phyloP scores from a whole-genome alignment of 2,888 invertebrate species.

The Oxytorus armatus region DNA sequence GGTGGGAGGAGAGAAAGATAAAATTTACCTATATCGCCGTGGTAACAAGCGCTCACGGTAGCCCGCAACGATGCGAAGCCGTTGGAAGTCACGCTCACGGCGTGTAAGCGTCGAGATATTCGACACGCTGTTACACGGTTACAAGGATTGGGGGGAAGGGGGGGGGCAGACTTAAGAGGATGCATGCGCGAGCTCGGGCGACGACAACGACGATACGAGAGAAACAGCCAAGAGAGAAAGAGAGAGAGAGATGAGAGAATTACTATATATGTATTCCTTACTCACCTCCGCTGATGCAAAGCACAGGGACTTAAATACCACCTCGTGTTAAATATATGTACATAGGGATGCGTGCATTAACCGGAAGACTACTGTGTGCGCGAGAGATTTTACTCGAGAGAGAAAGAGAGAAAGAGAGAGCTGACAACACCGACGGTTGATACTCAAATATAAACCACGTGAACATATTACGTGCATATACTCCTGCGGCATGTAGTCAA shows the following conservation, averaged over 20 bases:
- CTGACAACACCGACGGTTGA: conserved; percentile 53
- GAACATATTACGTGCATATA: not conserved
- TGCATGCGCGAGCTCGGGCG: conserved; percentile 47
- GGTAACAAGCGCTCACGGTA: conserved; percentile 51
- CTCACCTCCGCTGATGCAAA: conserved; percentile 39
- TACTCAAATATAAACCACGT: conserved; percentile 33
- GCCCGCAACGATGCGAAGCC: conserved; percentile 57
- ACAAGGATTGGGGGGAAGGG: no score
- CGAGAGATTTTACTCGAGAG: conserved; percentile 42
- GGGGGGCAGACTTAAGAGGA: conserved; percentile 63
- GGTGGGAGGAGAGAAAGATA: not conserved
- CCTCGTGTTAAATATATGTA: conserved; percentile 61
- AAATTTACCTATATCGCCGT: conserved; percentile 27
- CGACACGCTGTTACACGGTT: conserved; percentile 68
- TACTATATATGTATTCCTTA: conserved; percentile 47
- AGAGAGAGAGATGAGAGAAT: not conserved
- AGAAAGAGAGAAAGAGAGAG: no score
- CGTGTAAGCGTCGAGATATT: conserved; percentile 65
- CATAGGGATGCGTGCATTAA: conserved; percentile 45
- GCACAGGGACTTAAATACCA: conserved; percentile 54
- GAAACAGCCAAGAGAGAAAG: not conserved
- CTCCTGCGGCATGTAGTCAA: not conserved
- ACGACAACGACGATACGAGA: conserved; percentile 24
- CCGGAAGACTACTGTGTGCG: conserved; percentile 54
- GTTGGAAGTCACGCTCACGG: conserved; percentile 63